Conservation (phyloP, 2,113 vertebrate genomes). For the Sinocyclocheilus anophthalmus region DNA sequence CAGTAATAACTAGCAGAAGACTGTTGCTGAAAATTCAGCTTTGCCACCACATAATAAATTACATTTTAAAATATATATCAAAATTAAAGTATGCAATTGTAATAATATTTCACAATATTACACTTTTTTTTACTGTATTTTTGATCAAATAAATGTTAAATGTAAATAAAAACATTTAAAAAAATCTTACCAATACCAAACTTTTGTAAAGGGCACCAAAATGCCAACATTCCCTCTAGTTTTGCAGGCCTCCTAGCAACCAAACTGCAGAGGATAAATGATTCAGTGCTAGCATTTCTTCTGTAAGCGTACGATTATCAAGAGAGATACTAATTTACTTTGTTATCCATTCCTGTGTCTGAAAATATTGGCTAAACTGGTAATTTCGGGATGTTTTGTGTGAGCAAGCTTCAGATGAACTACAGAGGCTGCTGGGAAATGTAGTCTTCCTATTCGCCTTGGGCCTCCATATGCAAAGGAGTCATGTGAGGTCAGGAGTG, state of each 20-base stretch:
- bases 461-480: neutral
- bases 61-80: too few relatives aligned
- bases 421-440: conserved; percentile 43
- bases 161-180: too few relatives aligned
- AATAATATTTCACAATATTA: too few relatives aligned
- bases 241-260: neutral
- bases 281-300: neutral
- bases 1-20: too few relatives aligned
- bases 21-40: too few relatives aligned
- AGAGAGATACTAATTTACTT: neutral
- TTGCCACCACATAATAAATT: too few relatives aligned
- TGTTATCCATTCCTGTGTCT: neutral
- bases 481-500: conserved; percentile 43
- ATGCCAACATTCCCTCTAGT: too few relatives aligned
- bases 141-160: too few relatives aligned
- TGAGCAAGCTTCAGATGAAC: conserved; percentile 25
- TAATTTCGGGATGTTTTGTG: neutral
- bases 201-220: too few relatives aligned
- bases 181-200: too few relatives aligned
- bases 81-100: too few relatives aligned
- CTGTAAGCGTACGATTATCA: neutral
- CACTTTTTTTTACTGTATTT: too few relatives aligned
- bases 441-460: neutral
- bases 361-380: neutral
- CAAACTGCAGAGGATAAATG: neutral